Evolutionary conservation across 2,888 invertebrate species (phyloP).

Genomic region (Hypomecis atomaria): DNA sequence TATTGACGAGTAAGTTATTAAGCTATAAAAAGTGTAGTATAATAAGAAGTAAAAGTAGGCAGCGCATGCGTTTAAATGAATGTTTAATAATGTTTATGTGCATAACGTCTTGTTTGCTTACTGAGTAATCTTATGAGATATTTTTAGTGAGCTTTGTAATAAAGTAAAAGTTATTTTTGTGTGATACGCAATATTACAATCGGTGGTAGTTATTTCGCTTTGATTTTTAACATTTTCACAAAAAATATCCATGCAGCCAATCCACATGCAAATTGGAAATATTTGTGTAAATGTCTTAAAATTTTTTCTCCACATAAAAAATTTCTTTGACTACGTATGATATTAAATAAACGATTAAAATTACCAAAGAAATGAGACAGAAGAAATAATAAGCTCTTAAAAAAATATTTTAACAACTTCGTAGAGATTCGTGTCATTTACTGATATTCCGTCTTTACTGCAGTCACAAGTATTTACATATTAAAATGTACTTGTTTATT

Average conservation of each 20-base stretch:
- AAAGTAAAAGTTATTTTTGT: constrained; percentile 27
- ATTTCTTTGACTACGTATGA: too few species aligned
- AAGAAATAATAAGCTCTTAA: too few species aligned
- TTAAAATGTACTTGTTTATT: constrained; percentile 7
- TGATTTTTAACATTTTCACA: too few species aligned
- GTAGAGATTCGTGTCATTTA: too few species aligned
- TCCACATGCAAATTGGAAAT: too few species aligned
- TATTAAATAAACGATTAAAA: too few species aligned
- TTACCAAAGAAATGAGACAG: too few species aligned
- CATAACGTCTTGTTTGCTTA: constrained; percentile 23
- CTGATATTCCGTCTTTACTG: too few species aligned
- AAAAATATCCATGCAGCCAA: too few species aligned
- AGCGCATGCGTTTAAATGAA: constrained; percentile 5
- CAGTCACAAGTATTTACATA: not conserved
- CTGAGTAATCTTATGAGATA: constrained; percentile 8
- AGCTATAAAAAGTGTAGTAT: constrained; percentile 14
- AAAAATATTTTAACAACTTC: too few species aligned
- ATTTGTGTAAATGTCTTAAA: too few species aligned
- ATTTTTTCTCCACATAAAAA: too few species aligned
- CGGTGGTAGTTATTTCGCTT: not conserved
- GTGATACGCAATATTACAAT: not conserved
- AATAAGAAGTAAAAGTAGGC: constrained; percentile 30
- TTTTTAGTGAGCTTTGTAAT: constrained; percentile 20
- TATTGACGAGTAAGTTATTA: constrained; percentile 19
- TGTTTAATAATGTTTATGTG: constrained; percentile 24